These are phyloP conservation scores for Vollenhovia emeryi DNA, from an alignment of 1,140 invertebrate species.

Conservation along the genomic window DNA sequence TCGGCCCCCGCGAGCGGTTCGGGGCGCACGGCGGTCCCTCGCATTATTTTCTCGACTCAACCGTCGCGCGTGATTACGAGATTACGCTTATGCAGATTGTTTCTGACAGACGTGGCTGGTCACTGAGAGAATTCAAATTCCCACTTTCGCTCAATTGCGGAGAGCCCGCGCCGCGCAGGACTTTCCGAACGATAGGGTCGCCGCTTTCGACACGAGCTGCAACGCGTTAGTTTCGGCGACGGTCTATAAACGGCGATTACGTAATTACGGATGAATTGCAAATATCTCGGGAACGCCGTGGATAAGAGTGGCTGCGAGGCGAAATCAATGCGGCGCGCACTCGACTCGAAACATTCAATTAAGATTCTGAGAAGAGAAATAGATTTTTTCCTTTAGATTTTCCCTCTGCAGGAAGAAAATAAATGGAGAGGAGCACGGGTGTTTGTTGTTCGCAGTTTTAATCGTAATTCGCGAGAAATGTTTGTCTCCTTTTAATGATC, in stretches of 20 bases:
- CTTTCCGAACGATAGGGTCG: conserved; percentile 1
- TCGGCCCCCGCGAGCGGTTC: conserved; percentile 36
- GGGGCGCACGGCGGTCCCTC: conserved; percentile 10
- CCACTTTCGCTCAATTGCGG: conserved; percentile 3
- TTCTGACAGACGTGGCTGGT: conserved; percentile 26
- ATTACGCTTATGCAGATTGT: conserved; percentile 46
- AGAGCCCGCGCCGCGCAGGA: background rate
- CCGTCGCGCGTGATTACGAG: conserved; percentile 37
- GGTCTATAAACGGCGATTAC: background rate
- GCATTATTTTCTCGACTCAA: conserved; percentile 36
- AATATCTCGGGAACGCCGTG: background rate
- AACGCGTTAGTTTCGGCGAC: background rate
- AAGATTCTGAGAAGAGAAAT: background rate
- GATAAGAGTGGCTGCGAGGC: background rate
- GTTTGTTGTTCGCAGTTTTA: background rate
- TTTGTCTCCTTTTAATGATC: background rate
- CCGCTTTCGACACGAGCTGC: background rate
- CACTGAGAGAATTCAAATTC: conserved; percentile 27
- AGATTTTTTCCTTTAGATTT: no score
- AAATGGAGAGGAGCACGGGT: background rate
- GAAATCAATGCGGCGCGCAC: background rate
- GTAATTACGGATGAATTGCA: background rate
- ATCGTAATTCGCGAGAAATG: background rate
- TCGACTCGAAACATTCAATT: background rate
- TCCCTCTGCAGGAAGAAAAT: no score